Percentiles rank a stretch among this genome's conserved stretches.
Evolutionary conservation across 1,140 invertebrate genomes (phyloP).

Genomic region (Mizuhopecten yessoensis): DNA sequence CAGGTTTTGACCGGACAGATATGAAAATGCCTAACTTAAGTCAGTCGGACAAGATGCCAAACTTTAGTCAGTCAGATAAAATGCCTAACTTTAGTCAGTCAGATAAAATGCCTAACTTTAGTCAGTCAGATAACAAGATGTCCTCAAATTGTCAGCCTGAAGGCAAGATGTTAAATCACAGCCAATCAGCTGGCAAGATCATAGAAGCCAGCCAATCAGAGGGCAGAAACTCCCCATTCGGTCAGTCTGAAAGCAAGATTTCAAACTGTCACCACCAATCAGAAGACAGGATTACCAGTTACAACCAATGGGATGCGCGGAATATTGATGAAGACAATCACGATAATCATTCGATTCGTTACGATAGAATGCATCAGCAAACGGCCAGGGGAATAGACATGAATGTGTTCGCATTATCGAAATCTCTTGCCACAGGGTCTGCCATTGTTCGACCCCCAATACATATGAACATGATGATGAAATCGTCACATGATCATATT

Average conservation of each 20-base stretch:
- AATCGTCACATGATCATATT: conserved; percentile 10
- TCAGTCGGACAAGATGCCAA: neutral
- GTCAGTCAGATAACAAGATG: conserved; percentile 19
- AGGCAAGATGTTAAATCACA: neutral
- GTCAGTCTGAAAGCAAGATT: neutral
- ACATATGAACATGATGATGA: conserved; percentile 32
- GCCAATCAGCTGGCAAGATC: neutral
- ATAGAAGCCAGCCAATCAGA: neutral
- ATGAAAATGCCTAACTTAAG: neutral
- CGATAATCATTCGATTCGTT: neutral
- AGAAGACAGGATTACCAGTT: neutral
- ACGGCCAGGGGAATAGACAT: conserved; percentile 13
- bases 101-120: neutral
- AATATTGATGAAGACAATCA: conserved; percentile 16
- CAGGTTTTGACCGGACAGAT: neutral
- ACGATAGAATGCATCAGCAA: neutral
- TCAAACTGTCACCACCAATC: neutral
- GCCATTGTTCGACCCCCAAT: neutral
- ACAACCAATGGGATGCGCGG: neutral
- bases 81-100: conserved; percentile 11
- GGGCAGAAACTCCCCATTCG: neutral
- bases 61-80: neutral
- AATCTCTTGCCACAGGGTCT: neutral
- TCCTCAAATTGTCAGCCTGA: neutral
- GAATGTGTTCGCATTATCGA: conserved; percentile 4